These are phyloP conservation scores for Asbolus verrucosus DNA, from an alignment of 1,140 invertebrate species.

Conservation along the genomic window DNA sequence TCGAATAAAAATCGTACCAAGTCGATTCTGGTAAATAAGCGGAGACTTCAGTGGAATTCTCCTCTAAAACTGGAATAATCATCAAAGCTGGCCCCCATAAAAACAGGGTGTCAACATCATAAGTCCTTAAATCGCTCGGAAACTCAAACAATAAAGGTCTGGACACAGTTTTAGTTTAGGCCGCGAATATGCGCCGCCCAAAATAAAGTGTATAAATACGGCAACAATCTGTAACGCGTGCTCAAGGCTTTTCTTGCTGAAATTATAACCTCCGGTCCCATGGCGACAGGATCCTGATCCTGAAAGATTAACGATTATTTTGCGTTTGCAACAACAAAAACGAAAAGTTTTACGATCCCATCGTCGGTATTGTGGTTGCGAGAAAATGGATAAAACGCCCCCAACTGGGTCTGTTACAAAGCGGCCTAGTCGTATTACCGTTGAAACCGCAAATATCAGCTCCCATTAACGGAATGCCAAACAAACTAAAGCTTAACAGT, in stretches of 20 bases:
- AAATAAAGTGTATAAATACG: constrained; percentile 87
- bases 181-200: constrained; percentile 78
- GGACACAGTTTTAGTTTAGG: constrained; percentile 79
- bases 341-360: too few species aligned
- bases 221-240: constrained; percentile 80
- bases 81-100: constrained; percentile 82
- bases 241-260: constrained; percentile 74
- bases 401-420: constrained; percentile 85
- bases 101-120: constrained; percentile 83
- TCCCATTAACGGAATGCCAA: constrained; percentile 88
- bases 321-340: too few species aligned
- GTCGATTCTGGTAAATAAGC: constrained; percentile 77
- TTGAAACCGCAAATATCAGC: constrained; percentile 93
- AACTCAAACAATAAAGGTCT: constrained; percentile 87
- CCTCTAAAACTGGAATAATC: constrained; percentile 80
- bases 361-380: constrained; percentile 86
- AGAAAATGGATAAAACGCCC: constrained; percentile 89
- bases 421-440: constrained; percentile 77
- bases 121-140: constrained; percentile 74
- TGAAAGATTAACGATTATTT: too few species aligned
- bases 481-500: constrained; percentile 83
- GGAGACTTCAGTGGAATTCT: constrained; percentile 53
- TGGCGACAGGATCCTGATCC: constrained; percentile 83
- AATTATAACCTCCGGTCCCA: constrained; percentile 75
- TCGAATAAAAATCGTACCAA: constrained; percentile 81